These are phyloP conservation scores for Papilio polyxenes DNA, from an alignment of 1,140 invertebrate species.

Conservation along the genomic window DNA sequence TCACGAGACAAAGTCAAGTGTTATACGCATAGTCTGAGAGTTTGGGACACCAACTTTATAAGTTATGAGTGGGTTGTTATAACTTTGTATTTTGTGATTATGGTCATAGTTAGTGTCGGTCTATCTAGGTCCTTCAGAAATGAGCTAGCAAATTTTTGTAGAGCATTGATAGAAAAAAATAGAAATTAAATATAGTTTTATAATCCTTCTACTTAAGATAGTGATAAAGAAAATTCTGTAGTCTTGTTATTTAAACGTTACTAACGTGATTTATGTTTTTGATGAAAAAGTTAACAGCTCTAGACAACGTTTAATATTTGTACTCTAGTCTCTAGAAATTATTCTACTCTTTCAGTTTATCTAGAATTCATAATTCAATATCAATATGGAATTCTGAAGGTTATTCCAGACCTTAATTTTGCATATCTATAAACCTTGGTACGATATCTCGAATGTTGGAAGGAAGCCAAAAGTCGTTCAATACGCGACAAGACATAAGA, in stretches of 20 bases:
- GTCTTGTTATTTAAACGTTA: no score
- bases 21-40: neutral
- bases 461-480: slow-evolving; percentile 27
- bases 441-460: slow-evolving; percentile 6
- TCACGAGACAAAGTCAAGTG: neutral
- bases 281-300: no score
- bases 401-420: slow-evolving; percentile 2
- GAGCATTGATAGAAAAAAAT: no score
- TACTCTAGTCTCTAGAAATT: neutral
- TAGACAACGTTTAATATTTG: no score
- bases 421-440: slow-evolving; percentile 15
- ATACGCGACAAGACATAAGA: slow-evolving; percentile 6
- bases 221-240: no score
- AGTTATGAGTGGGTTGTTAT: neutral
- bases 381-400: slow-evolving; percentile 4
- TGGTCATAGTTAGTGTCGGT: no score
- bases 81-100: neutral
- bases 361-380: slow-evolving; percentile 4
- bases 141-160: no score
- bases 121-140: no score
- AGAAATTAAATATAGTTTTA: no score
- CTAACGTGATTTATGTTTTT: no score
- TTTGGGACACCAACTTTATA: neutral
- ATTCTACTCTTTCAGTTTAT: neutral
- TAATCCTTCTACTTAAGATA: no score